Evolutionary conservation across 1,140 invertebrate genomes (phyloP), one percentile per base, ranked within the genome.

Genomic region (Oedothorax gibbosus): DNA sequence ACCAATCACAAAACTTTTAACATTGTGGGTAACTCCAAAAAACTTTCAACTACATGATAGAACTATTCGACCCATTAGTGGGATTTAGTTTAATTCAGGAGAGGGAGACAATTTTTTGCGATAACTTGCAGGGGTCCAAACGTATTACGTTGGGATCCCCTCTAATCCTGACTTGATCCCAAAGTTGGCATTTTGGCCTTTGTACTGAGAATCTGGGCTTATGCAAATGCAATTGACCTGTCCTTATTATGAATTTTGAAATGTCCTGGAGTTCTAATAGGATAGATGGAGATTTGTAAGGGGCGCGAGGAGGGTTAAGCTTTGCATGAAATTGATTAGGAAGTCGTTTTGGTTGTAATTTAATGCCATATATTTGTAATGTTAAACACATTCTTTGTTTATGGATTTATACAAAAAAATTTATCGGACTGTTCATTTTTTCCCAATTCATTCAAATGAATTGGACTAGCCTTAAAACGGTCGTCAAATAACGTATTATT

Each of bases 111-210:
- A 50, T 14, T 75, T 75, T 75, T 75, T 35, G n/a, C 54, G 72
- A 75, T 75, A 57, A 75, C 72, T 35, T 14, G 53, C 20, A 75
- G 72, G 72, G 18, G 49, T 11, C 14, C 49, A 1, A 60, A 35
- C 15, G 69, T 71, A 71, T 71, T 71, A 71, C n/a, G 50, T 51
- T 18, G 69, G 69, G 69, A 71, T 71, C 50, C 14, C 50, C 18
- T 11, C 21, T 51, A 77, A 77, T 77, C 75, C 20, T 20, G 10
- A 9, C 14, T 65, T 77, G 18, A 77, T 77, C 75, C 75, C n/a
- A 50, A 64, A 77, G 60, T 65, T 77, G 75, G 65, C 75, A 77
- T 77, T n/a, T 21, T 14, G 60, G 57, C 60, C 35, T 21, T 77
- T 77, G 57, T 77, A 77, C 21, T 50, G 35, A 35, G 51, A 64